Base-by-base conservation (phyloP, 1,140 invertebrate species). In the Zaprionus nigranus region DNA sequence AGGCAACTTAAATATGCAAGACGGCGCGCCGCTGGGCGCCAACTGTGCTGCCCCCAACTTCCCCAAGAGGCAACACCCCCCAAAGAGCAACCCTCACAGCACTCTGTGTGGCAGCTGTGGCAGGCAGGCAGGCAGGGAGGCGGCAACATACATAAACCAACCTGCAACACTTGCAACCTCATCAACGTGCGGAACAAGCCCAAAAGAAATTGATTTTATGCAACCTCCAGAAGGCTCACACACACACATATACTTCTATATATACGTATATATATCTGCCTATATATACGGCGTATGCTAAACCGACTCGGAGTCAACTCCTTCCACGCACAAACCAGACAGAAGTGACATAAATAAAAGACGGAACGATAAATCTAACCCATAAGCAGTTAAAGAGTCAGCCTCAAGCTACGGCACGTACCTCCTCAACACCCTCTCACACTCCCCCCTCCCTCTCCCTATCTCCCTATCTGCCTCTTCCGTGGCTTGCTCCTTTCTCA, bases 361-460 rank as follows among this genome's bases (percentile, higher is more conserved):
- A 85, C 85, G 81, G 83, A 85, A 88, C 84, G 78, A 88, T 88
- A 88, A 88, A 88, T 88, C 84, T 90, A 84, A 81, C 78, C 74
- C 84, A 87, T 78, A 87, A 84, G 71, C 84, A 75, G 62, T 85
- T 85, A 86, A 85, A 86, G 83, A 82, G 82, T 82, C 82, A 82
- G 79, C 71, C 57, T 58, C 49, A 67, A 73, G 49, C 38, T 68
- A 54, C 38, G 71, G 73, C 77, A 79, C 77, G 77, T 79, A 79
- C 28, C 43, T 5, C 12, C 12, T 34, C 58, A 15, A 24, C 12
- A n/a, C 43, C 60, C 38, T 9, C 30, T 11, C 43, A 4, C 11
- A 22, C 17, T 3, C 24, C 36, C 7, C 6, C 7, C 20, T 1
- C 17, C 24, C 57, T 51, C 36, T 15, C 30, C 1, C 0, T 11